These are phyloP conservation scores for Pseudomyrmex flavicornis DNA, from an alignment of 1,140 invertebrate genomes.

Conservation along the genomic window DNA sequence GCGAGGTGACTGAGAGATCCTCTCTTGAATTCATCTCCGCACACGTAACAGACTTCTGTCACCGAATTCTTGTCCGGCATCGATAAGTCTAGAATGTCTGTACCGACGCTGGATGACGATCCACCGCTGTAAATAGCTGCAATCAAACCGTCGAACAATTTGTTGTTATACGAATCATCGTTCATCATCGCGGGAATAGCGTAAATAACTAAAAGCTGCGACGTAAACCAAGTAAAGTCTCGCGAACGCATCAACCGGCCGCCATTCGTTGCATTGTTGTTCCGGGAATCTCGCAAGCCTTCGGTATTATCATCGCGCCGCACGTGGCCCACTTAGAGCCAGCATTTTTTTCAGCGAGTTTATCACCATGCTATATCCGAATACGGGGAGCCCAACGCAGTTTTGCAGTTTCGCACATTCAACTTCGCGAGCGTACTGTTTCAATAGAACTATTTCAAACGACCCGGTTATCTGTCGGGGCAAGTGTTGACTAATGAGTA, in stretches of 20 bases:
- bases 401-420: conserved; percentile 15
- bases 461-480: conserved; percentile 59
- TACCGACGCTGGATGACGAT: conserved; percentile 82
- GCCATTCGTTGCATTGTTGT: neutral
- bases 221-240: no score
- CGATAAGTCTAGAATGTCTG: conserved; percentile 93
- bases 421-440: conserved; percentile 13
- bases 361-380: conserved; percentile 56
- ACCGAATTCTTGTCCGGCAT: conserved; percentile 96
- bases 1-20: conserved; percentile 90
- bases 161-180: conserved; percentile 17
- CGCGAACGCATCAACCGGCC: neutral
- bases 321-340: conserved; percentile 77
- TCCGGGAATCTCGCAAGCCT: conserved; percentile 28
- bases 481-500: conserved; percentile 50
- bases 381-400: conserved; percentile 6
- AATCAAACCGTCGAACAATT: conserved; percentile 57
- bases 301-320: conserved; percentile 61
- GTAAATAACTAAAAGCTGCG: no score
- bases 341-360: conserved; percentile 65
- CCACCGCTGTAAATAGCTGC: conserved; percentile 81
- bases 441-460: conserved; percentile 45
- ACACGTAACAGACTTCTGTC: conserved; percentile 95
- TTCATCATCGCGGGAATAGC: neutral
- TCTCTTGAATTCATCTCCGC: conserved; percentile 93